Evolutionary conservation across 2,113 vertebrate species (phyloP).

Genomic region (Bos indicus): DNA sequence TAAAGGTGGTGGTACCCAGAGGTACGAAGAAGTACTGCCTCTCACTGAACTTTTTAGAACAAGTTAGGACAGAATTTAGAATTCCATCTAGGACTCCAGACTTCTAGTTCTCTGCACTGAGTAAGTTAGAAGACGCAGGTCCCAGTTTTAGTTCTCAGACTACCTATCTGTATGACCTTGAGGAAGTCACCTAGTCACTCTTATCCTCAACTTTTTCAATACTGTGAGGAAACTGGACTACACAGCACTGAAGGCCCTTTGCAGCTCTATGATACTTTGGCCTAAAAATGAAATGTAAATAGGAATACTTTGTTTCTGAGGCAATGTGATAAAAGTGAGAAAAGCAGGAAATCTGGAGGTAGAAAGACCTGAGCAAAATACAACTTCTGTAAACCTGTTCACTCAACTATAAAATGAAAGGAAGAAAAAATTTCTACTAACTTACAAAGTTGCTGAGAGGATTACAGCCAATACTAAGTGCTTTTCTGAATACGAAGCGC

Average conservation of each 20-base stretch:
- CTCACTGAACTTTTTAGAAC: neutral
- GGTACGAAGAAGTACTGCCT: neutral
- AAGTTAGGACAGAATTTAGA: constrained; percentile 13
- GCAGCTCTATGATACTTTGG: neutral
- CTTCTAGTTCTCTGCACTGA: neutral
- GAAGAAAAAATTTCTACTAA: neutral
- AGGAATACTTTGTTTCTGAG: constrained; percentile 16
- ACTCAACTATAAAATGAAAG: constrained; percentile 35
- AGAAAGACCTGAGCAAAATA: constrained; percentile 29
- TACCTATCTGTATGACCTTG: neutral
- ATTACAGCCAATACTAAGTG: neutral
- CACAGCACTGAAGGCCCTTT: neutral
- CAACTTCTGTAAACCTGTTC: neutral
- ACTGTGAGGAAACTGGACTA: neutral
- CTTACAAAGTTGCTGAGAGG: neutral
- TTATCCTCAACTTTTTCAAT: neutral
- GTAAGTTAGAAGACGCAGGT: neutral
- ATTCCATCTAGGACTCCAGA: neutral
- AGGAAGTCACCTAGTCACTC: neutral
- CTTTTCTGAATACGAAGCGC: neutral
- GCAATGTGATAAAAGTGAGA: constrained; percentile 19
- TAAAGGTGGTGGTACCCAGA: neutral
- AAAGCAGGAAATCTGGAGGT: neutral
- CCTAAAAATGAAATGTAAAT: constrained; percentile 35
- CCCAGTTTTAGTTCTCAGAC: neutral